phyloP scores from a whole-genome alignment of 2,113 vertebrate genomes.

The Eidolon helvum region DNA sequence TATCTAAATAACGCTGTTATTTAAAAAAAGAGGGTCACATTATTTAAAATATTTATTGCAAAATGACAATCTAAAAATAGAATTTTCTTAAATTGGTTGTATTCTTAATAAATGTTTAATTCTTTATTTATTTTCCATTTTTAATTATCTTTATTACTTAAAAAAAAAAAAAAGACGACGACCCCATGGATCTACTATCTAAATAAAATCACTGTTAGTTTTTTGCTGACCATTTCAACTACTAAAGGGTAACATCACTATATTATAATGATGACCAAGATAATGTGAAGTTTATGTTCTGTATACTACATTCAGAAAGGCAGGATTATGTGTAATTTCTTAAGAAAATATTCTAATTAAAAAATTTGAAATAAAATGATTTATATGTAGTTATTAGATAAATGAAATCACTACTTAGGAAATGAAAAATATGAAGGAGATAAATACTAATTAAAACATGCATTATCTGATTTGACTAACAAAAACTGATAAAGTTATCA shows the following conservation, averaged over 20 bases:
- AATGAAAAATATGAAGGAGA: not conserved
- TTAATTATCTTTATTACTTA: not conserved
- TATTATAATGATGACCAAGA: not conserved
- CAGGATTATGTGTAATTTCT: not conserved
- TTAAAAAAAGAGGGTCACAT: not conserved
- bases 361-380: not conserved
- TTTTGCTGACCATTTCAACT: not conserved
- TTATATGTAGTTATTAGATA: not conserved
- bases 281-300: not conserved
- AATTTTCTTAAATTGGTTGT: not conserved
- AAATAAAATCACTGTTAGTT: not conserved
- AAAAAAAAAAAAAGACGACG: not conserved
- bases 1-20: conserved; percentile 8
- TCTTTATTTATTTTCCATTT: not conserved
- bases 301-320: not conserved
- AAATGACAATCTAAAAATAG: not conserved
- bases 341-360: conserved; percentile 51
- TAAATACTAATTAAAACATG: not conserved
- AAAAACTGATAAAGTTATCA: not conserved
- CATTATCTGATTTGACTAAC: not conserved
- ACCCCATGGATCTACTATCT: not conserved
- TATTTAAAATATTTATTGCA: not conserved
- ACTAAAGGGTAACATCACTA: not conserved
- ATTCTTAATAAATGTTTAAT: not conserved
- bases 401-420: conserved; percentile 1